A percentile compares a stretch with the other conserved stretches of the same genome.
phyloP scores from a whole-genome alignment of 1,140 invertebrate species.

The Bombus consobrinus region DNA sequence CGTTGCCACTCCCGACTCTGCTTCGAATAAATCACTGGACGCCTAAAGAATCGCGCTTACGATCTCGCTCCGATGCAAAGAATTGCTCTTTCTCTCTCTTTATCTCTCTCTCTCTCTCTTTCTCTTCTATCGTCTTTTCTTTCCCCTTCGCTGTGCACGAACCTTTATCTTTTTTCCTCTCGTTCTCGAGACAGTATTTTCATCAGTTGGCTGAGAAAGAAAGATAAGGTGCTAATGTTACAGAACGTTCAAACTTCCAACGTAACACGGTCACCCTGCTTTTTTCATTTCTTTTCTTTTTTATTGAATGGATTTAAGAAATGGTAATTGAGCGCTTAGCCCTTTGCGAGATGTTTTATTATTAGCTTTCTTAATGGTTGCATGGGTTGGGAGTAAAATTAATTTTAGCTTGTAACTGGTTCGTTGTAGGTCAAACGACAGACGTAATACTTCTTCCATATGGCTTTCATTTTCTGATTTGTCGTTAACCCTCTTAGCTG shows the following conservation, averaged over 20 bases:
- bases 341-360: no score
- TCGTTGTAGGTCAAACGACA: no score
- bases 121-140: background rate
- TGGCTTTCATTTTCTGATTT: no score
- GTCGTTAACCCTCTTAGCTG: no score
- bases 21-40: slow-evolving; percentile 64
- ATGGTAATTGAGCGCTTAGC: background rate
- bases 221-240: slow-evolving; percentile 77
- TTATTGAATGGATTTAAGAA: background rate
- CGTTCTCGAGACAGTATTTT: slow-evolving; percentile 60
- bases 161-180: slow-evolving; percentile 37
- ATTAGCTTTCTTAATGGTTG: no score
- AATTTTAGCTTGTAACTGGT: no score
- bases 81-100: slow-evolving; percentile 34
- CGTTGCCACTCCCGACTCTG: slow-evolving; percentile 46
- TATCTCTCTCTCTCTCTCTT: background rate
- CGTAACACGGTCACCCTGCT: background rate
- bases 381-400: no score
- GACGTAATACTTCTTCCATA: no score
- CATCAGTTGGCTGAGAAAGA: slow-evolving; percentile 62
- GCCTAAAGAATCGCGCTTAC: slow-evolving; percentile 64
- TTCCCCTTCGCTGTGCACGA: background rate
- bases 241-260: slow-evolving; percentile 61
- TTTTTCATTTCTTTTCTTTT: no score
- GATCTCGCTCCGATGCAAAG: slow-evolving; percentile 62